Base-by-base conservation (phyloP, 2,113 vertebrate genomes). In the Seriola aureovittata region DNA sequence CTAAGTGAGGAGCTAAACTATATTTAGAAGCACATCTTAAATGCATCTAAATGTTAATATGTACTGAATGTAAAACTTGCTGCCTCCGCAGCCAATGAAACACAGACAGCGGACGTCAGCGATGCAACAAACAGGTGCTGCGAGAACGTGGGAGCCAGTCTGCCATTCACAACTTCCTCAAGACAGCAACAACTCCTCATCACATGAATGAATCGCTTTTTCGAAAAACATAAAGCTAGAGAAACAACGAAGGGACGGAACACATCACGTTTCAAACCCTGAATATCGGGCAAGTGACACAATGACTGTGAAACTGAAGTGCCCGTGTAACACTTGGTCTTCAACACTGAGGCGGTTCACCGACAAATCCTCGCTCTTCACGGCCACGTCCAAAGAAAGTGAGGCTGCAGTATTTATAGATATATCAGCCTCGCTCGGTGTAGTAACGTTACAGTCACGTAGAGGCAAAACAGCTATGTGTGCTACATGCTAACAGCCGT, bases 121-220 rank as follows among this genome's bases (percentile, higher is more conserved):
- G 75, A 1, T 40, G 83, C 81, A 88, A 87, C 89, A 86, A 91
- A 92, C 93, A 91, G 93, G 91, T 93, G 93, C 85, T 87, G 85
- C 19, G 72, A 40, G 67, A 85, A 80, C 89, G 83, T 86, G 77
- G 85, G 75, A 75, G 75, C 73, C 76, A 5, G 50, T 50, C 68
- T 72, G 65, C 84, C 85, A 79, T 89, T 90, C 91, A 89, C 80
- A 94, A 92, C 84, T 93, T 92, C 81, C 78, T 82, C 75, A 34
- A 73, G 58, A 83, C 78, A 12, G n/a, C 10, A 69, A 50, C 89
- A 52, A 72, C 82, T 67, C 6, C 21, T 0, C 11, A 2, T 10
- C 21, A 7, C 4, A 11, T 60, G 36, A 75, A 80, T 60, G 64
- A 72, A 67, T 25, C 17, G 17, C 52, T 70, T 67, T 8, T 9